These are phyloP conservation scores for Corythaixoides concolor DNA, from an alignment of 2,113 vertebrate species.

Conservation along the genomic window DNA sequence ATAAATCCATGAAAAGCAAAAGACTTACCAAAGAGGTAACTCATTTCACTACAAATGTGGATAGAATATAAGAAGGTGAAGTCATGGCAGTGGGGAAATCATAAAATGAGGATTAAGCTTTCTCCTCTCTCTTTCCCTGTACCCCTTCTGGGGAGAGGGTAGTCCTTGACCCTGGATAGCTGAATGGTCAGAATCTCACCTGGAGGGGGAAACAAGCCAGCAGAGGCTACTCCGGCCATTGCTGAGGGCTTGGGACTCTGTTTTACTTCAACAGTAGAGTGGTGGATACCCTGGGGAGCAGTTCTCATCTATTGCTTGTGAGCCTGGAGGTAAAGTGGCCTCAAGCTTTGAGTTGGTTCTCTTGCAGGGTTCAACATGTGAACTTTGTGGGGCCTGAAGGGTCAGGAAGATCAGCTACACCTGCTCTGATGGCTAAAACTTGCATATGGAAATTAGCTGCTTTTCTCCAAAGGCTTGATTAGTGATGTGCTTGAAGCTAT, in stretches of 20 bases:
- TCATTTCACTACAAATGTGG: background rate
- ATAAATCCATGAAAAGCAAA: background rate
- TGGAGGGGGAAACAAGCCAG: background rate
- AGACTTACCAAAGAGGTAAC: background rate
- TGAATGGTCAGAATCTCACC: background rate
- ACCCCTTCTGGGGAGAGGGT: no score
- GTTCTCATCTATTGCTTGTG: background rate
- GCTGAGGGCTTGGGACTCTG: background rate
- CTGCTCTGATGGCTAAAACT: background rate
- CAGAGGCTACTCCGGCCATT: background rate
- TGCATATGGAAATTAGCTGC: background rate
- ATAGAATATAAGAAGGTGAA: background rate
- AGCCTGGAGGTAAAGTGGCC: background rate
- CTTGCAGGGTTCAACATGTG: fast-evolving
- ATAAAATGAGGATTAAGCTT: background rate
- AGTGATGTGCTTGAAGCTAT: background rate
- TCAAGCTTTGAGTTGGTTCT: background rate
- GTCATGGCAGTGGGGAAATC: background rate
- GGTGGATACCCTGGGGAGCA: background rate
- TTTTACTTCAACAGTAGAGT: background rate
- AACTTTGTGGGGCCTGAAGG: background rate
- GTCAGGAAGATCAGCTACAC: background rate
- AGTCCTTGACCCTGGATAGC: background rate
- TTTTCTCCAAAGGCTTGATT: background rate
- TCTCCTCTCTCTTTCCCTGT: background rate